Base-by-base conservation (phyloP, 2,888 invertebrate species). In the Drosophila paranaensis region DNA sequence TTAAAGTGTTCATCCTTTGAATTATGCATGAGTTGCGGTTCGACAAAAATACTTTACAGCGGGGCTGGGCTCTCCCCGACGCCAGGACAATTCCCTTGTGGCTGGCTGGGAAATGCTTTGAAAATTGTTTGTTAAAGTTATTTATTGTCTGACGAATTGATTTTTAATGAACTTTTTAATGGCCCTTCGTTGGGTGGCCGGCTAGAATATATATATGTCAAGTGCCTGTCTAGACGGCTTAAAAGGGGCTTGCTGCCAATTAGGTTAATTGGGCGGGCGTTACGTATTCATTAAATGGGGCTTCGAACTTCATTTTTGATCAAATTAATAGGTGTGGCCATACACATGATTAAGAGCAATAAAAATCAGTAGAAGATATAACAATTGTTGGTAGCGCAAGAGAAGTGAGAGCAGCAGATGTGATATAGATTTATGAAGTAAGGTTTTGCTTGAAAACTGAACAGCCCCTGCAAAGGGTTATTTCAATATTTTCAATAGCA, bases 71-170 rank as follows among this genome's bases (percentile, higher is more conserved):
- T 37, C 57, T 43, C 40, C n/a, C 50, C n/a, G 27, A 30, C 43
- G 43, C 39, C 39, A 6, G 14, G 27, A 11, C 14, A 51, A 64
- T 11, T 72, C 64, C 62, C 66, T 42, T n/a, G 62, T 33, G 67
- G 45, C 25, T 50, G 46, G 37, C 13, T 40, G 6, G n/a, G 6
- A 54, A 54, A 27, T 45, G 46, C 35, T 54, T 35, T 16, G 42
- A 33, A 51, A 61, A 61, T 42, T 48, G 45, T 55, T 46, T 20
- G 67, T 60, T 48, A 66, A 64, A 46, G 51, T 65, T 67, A 79
- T 77, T 77, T 71, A 80, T 88, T 73, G 70, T 30, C 50, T 25
- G 16, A 40, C 30, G 71, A 68, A 66, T 79, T 84, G 81, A 83
- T 83, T 83, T 81, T 62, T 62, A 56, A 64, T 65, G 55, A 53